Percentiles rank a stretch among this genome's conserved stretches.
Evolutionary conservation across 37 sponge, comb jelly and placozoan species (phyloP).

Genomic region (Bolinopsis microptera): DNA sequence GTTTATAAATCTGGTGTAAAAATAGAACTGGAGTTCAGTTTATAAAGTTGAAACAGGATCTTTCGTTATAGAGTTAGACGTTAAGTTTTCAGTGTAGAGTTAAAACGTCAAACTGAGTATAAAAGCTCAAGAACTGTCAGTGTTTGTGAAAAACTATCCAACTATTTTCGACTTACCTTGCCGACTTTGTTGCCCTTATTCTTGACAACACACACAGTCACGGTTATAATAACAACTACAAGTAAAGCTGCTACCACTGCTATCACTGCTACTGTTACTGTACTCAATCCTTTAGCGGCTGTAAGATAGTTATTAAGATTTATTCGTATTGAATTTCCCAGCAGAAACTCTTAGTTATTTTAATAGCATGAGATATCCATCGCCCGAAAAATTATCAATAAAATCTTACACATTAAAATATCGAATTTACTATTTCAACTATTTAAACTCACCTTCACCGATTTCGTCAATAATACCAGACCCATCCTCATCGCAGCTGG

Average conservation of each 20-base stretch:
- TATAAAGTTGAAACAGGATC: no score
- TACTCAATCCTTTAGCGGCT: constrained; percentile 26
- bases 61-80: no score
- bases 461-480: constrained; percentile 15
- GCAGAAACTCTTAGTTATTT: no score
- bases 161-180: not conserved
- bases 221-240: not conserved
- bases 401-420: no score
- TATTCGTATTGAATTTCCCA: no score
- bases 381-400: no score
- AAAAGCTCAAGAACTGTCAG: not conserved
- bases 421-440: no score
- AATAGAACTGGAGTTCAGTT: no score
- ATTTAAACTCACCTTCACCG: constrained; percentile 5
- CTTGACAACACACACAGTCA: constrained; percentile 55
- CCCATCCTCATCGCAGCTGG: not conserved
- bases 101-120: not conserved
- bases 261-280: not conserved
- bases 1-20: no score
- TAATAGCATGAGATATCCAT: no score
- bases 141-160: not conserved
- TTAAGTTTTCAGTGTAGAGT: not conserved
- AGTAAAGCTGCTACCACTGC: not conserved
- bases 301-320: no score
- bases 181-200: not conserved